Conservation (phyloP, 2,888 invertebrate species). For the Iphiclides podalirius region DNA sequence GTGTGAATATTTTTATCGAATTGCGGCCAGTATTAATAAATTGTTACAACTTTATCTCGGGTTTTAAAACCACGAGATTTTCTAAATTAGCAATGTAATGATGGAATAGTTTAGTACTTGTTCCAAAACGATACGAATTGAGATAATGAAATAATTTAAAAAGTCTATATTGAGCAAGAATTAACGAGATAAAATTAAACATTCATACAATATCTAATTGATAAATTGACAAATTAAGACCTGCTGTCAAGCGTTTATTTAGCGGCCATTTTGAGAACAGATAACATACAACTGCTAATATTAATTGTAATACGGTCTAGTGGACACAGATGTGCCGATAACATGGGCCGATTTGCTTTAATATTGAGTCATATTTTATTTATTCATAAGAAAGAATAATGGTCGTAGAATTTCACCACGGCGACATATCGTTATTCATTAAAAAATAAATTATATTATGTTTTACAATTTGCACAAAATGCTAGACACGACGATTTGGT, state of each 20-base stretch:
- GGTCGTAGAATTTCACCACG: background rate
- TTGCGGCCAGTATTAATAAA: too few relatives aligned
- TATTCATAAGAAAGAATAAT: background rate
- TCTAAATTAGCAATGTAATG: too few relatives aligned
- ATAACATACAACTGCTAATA: constrained; percentile 39
- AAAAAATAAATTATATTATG: too few relatives aligned
- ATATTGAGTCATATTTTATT: constrained; percentile 2
- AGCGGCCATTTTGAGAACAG: constrained; percentile 44
- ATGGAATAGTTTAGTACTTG: too few relatives aligned
- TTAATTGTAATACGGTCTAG: constrained; percentile 42
- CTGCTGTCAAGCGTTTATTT: constrained; percentile 35
- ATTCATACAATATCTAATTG: constrained; percentile 35
- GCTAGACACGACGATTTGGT: too few relatives aligned
- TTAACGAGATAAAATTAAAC: constrained; percentile 16
- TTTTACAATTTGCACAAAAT: too few relatives aligned
- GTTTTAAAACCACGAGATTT: too few relatives aligned
- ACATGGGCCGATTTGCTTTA: background rate
- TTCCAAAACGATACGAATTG: too few relatives aligned
- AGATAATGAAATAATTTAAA: too few relatives aligned
- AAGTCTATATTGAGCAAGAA: constrained; percentile 18
- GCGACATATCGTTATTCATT: too few relatives aligned
- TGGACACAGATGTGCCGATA: constrained; percentile 32
- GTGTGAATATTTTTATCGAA: too few relatives aligned
- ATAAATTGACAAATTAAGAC: constrained; percentile 49
- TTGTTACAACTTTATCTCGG: too few relatives aligned